Conservation (phyloP, 2,113 vertebrate genomes). For the Xiphorhynchus elegans region DNA sequence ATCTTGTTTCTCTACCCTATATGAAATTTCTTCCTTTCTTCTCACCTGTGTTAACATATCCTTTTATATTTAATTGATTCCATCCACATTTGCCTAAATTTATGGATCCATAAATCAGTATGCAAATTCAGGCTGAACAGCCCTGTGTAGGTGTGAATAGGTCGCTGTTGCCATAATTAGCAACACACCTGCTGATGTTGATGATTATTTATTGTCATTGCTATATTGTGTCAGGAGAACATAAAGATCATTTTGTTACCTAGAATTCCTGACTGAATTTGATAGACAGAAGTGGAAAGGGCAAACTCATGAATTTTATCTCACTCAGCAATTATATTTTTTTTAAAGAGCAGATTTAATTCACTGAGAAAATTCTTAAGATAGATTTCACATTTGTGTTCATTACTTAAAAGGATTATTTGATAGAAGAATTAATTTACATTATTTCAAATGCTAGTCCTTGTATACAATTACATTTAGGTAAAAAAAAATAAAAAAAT, state of each 20-base stretch:
- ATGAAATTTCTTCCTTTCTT: background rate
- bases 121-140: background rate
- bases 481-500: background rate
- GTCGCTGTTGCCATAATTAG: background rate
- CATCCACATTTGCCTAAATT: background rate
- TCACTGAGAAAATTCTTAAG: constrained; percentile 18
- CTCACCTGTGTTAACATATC: background rate
- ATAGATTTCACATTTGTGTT: background rate
- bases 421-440: background rate
- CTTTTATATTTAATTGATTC: background rate
- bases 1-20: background rate
- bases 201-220: background rate
- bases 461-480: background rate
- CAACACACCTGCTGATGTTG: background rate
- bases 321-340: constrained; percentile 35
- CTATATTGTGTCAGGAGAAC: background rate
- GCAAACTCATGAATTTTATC: constrained; percentile 50
- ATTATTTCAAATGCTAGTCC: background rate
- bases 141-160: background rate
- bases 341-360: constrained; percentile 50
- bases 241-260: constrained; percentile 7
- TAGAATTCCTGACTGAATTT: constrained; percentile 36
- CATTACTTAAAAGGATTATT: background rate
- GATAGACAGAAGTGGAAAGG: constrained; percentile 38
- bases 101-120: background rate